phyloP scores from a whole-genome alignment of 2,797 vertebrate species.

The Accipiter superciliosus region DNA sequence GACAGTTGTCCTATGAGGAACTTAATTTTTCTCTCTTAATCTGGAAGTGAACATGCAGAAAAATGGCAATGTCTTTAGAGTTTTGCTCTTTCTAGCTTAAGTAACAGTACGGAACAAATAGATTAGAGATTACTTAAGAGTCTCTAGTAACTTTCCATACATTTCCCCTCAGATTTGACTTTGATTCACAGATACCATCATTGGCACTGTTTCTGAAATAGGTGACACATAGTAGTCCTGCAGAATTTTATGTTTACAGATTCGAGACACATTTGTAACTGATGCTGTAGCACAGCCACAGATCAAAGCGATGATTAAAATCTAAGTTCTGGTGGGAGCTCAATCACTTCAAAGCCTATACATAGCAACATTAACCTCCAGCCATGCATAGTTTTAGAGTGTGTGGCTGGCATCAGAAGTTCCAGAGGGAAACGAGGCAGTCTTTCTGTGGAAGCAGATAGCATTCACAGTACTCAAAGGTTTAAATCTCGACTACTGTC shows the following conservation, averaged over 20 bases:
- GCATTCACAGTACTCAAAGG: conserved; percentile 22
- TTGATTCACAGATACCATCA: conserved; percentile 27
- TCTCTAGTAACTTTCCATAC: neutral
- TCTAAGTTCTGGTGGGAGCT: conserved; percentile 57
- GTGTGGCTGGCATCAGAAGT: conserved; percentile 7
- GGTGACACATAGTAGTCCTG: conserved; percentile 5
- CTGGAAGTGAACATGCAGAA: neutral
- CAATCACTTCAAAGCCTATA: conserved; percentile 67
- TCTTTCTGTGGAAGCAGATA: conserved; percentile 40
- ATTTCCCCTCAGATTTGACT: neutral
- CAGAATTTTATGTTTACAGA: conserved; percentile 55
- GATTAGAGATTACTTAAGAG: neutral
- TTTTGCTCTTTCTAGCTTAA: neutral
- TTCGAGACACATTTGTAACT: conserved; percentile 54
- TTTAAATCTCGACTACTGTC: neutral
- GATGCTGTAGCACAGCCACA: conserved; percentile 45
- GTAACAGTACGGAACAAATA: neutral
- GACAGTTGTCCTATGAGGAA: neutral
- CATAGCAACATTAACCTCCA: conserved; percentile 56
- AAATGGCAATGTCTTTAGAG: neutral
- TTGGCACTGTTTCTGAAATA: conserved; percentile 24
- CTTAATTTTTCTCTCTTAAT: neutral
- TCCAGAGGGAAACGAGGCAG: conserved; percentile 27
- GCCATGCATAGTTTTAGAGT: conserved; percentile 32
- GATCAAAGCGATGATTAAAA: conserved; percentile 72